Conservation (phyloP, 2,113 vertebrate species). For the Diphyllodes magnificus region DNA sequence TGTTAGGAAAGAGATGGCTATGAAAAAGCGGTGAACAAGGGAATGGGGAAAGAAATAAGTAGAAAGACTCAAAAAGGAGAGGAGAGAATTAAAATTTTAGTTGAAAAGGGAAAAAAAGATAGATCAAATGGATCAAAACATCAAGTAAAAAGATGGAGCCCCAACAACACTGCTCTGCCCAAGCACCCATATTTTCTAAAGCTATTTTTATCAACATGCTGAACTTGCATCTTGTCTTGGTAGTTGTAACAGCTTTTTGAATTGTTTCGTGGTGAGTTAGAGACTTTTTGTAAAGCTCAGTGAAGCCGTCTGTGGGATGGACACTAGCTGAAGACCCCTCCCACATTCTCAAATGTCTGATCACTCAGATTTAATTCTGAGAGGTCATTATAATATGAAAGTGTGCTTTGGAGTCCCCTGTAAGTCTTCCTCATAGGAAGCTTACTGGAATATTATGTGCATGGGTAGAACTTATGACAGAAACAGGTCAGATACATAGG, state of each 20-base stretch:
- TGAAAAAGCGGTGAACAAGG: neutral
- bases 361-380: neutral
- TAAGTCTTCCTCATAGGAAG: neutral
- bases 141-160: neutral
- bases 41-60: neutral
- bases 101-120: neutral
- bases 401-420: neutral
- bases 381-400: neutral
- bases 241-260: neutral
- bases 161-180: neutral
- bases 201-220: neutral
- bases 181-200: neutral
- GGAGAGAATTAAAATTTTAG: neutral
- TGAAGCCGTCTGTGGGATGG: neutral
- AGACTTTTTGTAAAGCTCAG: neutral
- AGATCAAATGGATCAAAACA: neutral
- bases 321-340: neutral
- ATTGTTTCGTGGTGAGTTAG: neutral
- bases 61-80: neutral
- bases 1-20: neutral
- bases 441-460: neutral
- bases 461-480: neutral
- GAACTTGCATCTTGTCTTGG: neutral
- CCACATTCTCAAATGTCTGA: neutral
- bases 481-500: neutral